Evolutionary conservation across 2,888 invertebrate species (phyloP).

Genomic region (Campoplex nolae): DNA sequence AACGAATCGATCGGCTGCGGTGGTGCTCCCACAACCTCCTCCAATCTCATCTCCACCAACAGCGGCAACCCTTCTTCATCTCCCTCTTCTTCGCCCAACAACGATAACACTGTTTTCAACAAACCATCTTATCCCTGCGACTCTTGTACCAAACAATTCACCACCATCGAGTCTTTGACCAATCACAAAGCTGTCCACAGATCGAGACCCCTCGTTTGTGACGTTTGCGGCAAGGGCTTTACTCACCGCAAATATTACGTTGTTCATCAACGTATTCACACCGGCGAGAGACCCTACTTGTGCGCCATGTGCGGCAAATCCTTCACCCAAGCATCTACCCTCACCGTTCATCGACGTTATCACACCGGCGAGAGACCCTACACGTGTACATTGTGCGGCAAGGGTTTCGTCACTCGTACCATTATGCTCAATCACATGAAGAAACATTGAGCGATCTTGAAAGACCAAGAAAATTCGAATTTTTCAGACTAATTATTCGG

Average conservation of each 20-base stretch:
- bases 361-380: slow-evolving; percentile 84
- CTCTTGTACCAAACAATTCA: slow-evolving; percentile 81
- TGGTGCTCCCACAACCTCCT: slow-evolving; percentile 18
- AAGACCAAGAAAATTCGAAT: neutral
- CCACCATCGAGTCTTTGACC: slow-evolving; percentile 79
- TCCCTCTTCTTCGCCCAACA: neutral
- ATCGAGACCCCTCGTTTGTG: slow-evolving; percentile 82
- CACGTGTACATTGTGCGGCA: slow-evolving; percentile 83
- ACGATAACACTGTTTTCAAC: slow-evolving; percentile 40
- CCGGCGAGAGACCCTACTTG: slow-evolving; percentile 85
- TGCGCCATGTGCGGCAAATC: slow-evolving; percentile 84
- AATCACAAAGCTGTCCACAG: slow-evolving; percentile 82
- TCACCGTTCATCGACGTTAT: slow-evolving; percentile 83
- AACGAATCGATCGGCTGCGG: neutral
- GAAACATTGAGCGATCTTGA: slow-evolving; percentile 76
- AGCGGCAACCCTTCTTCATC: slow-evolving; percentile 15
- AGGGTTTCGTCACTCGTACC: slow-evolving; percentile 83
- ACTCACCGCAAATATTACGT: slow-evolving; percentile 84
- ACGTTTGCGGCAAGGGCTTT: slow-evolving; percentile 84
- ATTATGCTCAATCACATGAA: slow-evolving; percentile 85
- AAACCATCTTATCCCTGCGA: slow-evolving; percentile 78
- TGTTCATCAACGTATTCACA: slow-evolving; percentile 84
- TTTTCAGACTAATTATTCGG: too few relatives aligned
- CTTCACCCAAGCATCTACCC: slow-evolving; percentile 83
- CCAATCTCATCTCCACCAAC: slow-evolving; percentile 39